phyloP scores from a whole-genome alignment of 2,797 vertebrate genomes.

The Ctenosaura bakeri region DNA sequence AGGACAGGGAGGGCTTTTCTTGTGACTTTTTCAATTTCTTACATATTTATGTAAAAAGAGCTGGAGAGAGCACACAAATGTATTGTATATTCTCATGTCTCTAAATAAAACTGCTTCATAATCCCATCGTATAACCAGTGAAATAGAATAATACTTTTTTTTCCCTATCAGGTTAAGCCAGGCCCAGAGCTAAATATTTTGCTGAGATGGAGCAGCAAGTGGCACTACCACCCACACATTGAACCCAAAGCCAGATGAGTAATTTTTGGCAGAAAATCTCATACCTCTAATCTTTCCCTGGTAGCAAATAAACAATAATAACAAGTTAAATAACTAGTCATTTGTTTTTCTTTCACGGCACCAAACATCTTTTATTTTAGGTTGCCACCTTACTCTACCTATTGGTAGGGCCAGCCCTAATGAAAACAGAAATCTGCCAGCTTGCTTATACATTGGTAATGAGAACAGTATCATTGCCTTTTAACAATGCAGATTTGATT shows the following conservation, averaged over 20 bases:
- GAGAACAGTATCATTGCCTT: neutral
- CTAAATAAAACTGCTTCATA: constrained; percentile 5
- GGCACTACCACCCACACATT: neutral
- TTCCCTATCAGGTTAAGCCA: neutral
- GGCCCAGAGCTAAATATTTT: neutral
- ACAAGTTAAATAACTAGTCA: neutral
- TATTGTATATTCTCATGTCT: constrained; percentile 35
- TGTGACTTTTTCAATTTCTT: constrained; percentile 45
- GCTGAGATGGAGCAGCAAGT: neutral
- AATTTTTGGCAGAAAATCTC: too few relatives aligned
- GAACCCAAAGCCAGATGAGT: too few relatives aligned
- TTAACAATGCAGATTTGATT: neutral
- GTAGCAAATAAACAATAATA: neutral
- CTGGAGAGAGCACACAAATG: constrained; percentile 31
- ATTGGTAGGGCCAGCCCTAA: neutral
- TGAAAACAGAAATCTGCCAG: too few relatives aligned
- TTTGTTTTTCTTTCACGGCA: neutral
- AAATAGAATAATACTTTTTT: neutral
- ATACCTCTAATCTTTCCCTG: too few relatives aligned
- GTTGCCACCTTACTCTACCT: neutral
- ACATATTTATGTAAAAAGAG: constrained; percentile 37
- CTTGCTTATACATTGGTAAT: neutral
- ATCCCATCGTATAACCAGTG: neutral
- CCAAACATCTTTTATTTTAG: neutral
- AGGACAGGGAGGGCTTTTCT: constrained; percentile 36